Evolutionary conservation across 2,113 vertebrate genomes (phyloP), one percentile per base, ranked within the genome.

Genomic region (Marmota monax): DNA sequence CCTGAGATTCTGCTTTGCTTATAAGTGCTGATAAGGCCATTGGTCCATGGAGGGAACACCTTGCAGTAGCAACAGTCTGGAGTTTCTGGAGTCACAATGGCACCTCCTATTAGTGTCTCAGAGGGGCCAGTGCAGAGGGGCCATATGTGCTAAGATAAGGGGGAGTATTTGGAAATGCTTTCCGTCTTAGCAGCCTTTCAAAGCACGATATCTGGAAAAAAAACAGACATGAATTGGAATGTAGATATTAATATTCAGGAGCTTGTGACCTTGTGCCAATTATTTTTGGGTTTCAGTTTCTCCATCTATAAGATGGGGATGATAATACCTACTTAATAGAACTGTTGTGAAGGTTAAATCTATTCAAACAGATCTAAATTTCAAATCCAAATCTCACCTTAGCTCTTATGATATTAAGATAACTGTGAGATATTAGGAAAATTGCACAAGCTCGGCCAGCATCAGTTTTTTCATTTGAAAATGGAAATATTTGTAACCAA

Each of bases 381-480:
- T 70, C 48, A 92, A 53, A 51, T 56, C 16, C 22, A 79, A 17
- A 10, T 87, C 34, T 74, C 23, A 4, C 34, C 18, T 88, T 61
- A 58, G 70, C 7, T 89, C 73, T 84, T n/a, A 82, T 61, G 39
- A 39, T 39, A 39, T 39, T 39, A 39, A 39, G 39, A 39, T 63
- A 42, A 63, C 6, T 42, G 39, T 37, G 22, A 93, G 25, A 88
- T 70, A 53, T 80, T 51, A 83, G 22, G 56, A 82, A 63, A 92
- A 42, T 73, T 32, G 17, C 17, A 34, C 2, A 18, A 61, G 27
- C 34, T 92, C 39, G 86, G 7, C 45, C 48, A 42, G 48, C 65
- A 42, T 91, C 63, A 39, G 45, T 85, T 58, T 92, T 87, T 37
- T 92, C 39, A 77, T 42, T 27, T 67, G 42, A 48, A 84, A 94